phyloP scores from a whole-genome alignment of 2,113 vertebrate genomes.

The Vulpes ferrilata region DNA sequence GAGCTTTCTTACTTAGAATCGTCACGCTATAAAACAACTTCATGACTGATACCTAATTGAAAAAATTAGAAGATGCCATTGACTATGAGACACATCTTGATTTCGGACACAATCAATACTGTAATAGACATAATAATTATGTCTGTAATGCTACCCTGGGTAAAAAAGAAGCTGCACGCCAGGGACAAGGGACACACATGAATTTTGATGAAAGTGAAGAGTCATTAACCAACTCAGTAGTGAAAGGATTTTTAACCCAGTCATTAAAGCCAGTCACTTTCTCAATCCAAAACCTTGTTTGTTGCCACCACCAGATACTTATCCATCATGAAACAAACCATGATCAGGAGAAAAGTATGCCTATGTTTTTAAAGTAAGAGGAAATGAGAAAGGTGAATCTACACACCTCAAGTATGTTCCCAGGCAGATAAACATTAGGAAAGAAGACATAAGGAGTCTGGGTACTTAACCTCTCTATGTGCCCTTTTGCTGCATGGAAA shows the following conservation, averaged over 20 bases:
- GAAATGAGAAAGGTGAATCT: background rate
- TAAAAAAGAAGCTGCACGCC: background rate
- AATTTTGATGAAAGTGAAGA: background rate
- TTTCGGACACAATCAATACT: background rate
- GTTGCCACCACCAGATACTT: background rate
- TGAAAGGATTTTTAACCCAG: background rate
- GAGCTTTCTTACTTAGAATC: conserved; percentile 32
- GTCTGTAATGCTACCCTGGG: background rate
- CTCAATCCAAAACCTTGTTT: background rate
- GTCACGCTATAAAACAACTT: background rate
- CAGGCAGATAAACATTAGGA: background rate
- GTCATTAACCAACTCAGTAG: background rate
- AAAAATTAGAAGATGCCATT: background rate
- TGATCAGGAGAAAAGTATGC: background rate
- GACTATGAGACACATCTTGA: background rate
- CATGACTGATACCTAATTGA: background rate
- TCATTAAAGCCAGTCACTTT: background rate
- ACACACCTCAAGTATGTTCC: background rate
- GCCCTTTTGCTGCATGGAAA: background rate
- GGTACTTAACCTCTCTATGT: background rate
- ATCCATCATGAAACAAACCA: background rate
- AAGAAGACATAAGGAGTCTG: background rate
- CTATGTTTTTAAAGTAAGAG: background rate
- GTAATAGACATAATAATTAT: background rate
- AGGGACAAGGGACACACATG: background rate